A percentile compares a stretch with the other conserved stretches of the same genome.
These are phyloP conservation scores for Acropora tenuis DNA, from an alignment of 64 coral and sea anemone genomes.

Conservation along the genomic window DNA sequence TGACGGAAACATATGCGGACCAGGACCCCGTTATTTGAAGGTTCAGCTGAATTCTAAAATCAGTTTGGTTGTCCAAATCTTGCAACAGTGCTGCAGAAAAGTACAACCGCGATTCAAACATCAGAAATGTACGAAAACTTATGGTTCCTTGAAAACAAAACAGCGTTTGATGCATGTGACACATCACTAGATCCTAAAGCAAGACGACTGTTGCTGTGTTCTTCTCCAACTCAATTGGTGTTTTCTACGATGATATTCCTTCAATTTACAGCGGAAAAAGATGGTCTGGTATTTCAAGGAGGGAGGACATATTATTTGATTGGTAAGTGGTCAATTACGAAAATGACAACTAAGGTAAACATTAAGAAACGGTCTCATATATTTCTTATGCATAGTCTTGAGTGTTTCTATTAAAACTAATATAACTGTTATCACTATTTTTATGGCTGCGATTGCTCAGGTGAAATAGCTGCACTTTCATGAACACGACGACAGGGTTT, in stretches of 20 bases:
- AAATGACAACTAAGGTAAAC: too few relatives aligned
- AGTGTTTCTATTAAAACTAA: too few relatives aligned
- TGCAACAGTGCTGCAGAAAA: not conserved
- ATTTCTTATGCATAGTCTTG: too few relatives aligned
- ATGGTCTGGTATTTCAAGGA: not conserved
- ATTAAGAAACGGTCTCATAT: too few relatives aligned
- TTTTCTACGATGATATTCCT: not conserved
- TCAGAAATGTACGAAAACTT: slow-evolving; percentile 21
- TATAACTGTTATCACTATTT: too few relatives aligned
- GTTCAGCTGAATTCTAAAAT: not conserved
- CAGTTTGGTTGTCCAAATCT: slow-evolving; percentile 25
- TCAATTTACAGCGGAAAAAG: not conserved
- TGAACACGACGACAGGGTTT: too few relatives aligned
- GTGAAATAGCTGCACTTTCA: too few relatives aligned
- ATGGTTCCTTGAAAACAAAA: slow-evolving; percentile 4
- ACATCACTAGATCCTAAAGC: not conserved
- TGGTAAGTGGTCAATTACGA: not conserved
- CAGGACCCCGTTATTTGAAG: not conserved
- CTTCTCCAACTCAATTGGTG: not conserved
- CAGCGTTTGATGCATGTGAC: not conserved
- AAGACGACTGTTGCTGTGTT: not conserved
- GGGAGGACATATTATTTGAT: slow-evolving; percentile 25
- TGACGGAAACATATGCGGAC: not conserved
- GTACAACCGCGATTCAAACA: not conserved
- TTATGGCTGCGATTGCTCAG: too few relatives aligned